Conservation (phyloP, 2,113 vertebrate genomes). For the Opisthocomus hoazin region DNA sequence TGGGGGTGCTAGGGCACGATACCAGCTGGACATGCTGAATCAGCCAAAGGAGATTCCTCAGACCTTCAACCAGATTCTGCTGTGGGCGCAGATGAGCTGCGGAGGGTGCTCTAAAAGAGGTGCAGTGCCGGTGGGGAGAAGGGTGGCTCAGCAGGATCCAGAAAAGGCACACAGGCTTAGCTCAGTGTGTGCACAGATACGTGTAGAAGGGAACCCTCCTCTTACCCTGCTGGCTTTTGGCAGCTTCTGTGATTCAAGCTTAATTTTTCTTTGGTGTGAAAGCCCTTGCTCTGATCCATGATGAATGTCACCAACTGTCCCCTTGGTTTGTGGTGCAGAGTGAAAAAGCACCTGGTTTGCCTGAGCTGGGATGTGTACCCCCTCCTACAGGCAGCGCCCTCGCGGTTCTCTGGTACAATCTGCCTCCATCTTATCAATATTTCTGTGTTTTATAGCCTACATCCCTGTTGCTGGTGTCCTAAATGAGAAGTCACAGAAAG, state of each 20-base stretch:
- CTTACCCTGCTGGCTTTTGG: neutral
- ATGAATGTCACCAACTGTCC: neutral
- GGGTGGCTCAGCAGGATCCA: neutral
- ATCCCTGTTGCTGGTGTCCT: neutral
- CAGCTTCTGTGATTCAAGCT: neutral
- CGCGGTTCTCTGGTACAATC: neutral
- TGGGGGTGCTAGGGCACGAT: neutral
- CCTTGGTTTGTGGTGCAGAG: neutral
- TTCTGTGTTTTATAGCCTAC: neutral
- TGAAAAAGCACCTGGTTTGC: neutral
- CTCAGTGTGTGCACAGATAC: neutral
- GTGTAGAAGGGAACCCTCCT: neutral
- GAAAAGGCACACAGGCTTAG: neutral
- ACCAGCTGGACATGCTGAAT: neutral
- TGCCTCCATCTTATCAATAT: neutral
- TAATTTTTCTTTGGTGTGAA: neutral
- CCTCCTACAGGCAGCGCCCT: neutral
- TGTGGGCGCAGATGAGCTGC: neutral
- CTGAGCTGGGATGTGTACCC: rapidly evolving
- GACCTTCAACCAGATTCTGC: neutral
- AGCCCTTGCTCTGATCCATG: neutral
- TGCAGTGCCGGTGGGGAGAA: neutral
- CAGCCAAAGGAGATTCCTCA: neutral
- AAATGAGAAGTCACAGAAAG: neutral
- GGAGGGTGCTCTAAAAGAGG: neutral